phyloP scores from a whole-genome alignment of 2,888 invertebrate species.

The Troides oblongomaculatus region DNA sequence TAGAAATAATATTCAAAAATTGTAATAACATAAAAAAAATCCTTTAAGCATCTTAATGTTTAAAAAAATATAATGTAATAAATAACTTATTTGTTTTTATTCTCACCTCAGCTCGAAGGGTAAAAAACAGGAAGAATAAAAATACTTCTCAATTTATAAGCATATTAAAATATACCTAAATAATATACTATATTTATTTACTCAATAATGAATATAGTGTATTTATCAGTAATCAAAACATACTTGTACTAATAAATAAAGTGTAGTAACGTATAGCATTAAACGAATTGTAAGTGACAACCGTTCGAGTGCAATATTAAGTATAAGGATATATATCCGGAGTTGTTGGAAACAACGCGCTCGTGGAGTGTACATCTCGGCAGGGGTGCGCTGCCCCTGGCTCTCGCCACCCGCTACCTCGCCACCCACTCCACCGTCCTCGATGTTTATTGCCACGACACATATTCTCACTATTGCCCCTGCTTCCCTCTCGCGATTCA shows the following conservation, averaged over 20 bases:
- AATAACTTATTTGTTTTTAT: too few relatives aligned
- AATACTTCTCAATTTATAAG: too few relatives aligned
- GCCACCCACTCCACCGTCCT: constrained; percentile 53
- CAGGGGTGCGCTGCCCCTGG: constrained; percentile 32
- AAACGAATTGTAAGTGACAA: constrained; percentile 29
- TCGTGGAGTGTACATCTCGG: constrained; percentile 32
- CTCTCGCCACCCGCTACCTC: constrained; percentile 30
- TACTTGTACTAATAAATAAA: not conserved
- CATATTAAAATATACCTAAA: too few relatives aligned
- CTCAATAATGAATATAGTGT: not conserved
- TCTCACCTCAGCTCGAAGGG: too few relatives aligned
- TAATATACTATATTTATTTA: too few relatives aligned
- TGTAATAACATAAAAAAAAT: too few relatives aligned
- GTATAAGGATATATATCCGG: constrained; percentile 43
- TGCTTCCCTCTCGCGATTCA: constrained; percentile 32
- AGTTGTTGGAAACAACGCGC: constrained; percentile 39
- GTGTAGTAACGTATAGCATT: constrained; percentile 6
- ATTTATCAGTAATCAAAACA: not conserved
- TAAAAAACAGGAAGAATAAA: too few relatives aligned
- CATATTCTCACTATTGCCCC: constrained; percentile 40
- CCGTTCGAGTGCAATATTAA: constrained; percentile 34
- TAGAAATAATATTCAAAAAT: too few relatives aligned
- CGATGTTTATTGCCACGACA: constrained; percentile 40
- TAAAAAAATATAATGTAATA: too few relatives aligned
- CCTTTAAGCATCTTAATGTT: too few relatives aligned